These are phyloP conservation scores for Drosophila prosaltans DNA, from an alignment of 1,140 invertebrate species.

Conservation along the genomic window DNA sequence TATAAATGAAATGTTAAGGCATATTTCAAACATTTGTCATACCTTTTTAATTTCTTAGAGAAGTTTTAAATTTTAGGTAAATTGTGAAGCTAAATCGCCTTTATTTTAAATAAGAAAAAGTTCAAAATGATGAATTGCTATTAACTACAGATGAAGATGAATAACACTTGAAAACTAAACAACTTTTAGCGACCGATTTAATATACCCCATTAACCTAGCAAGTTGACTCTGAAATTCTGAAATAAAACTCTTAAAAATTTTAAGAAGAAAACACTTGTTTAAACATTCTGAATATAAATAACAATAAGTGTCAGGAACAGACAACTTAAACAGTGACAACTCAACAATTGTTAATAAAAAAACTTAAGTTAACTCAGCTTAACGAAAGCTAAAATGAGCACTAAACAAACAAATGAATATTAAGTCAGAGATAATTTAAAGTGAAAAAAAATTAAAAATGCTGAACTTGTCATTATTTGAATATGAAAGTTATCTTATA, in stretches of 20 bases:
- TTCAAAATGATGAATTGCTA: not conserved
- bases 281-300: not conserved
- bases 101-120: not conserved
- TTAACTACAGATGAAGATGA: not conserved
- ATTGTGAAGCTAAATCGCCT: no score
- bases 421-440: not conserved
- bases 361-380: not conserved
- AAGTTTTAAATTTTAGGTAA: no score
- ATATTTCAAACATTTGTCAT: no score
- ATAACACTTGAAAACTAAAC: not conserved
- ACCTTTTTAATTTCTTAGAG: no score
- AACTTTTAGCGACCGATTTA: not conserved
- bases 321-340: conserved; percentile 1
- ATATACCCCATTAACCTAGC: conserved; percentile 14
- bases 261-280: conserved; percentile 1
- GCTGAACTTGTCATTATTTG: no score
- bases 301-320: conserved; percentile 14
- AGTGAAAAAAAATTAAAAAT: no score
- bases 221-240: not conserved
- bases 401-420: not conserved
- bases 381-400: not conserved
- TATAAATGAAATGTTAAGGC: no score
- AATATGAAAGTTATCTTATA: no score
- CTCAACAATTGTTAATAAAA: not conserved
- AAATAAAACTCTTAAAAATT: conserved; percentile 1